Evolutionary conservation across 2,113 vertebrate species (phyloP).

Genomic region (Onychostoma macrolepis): DNA sequence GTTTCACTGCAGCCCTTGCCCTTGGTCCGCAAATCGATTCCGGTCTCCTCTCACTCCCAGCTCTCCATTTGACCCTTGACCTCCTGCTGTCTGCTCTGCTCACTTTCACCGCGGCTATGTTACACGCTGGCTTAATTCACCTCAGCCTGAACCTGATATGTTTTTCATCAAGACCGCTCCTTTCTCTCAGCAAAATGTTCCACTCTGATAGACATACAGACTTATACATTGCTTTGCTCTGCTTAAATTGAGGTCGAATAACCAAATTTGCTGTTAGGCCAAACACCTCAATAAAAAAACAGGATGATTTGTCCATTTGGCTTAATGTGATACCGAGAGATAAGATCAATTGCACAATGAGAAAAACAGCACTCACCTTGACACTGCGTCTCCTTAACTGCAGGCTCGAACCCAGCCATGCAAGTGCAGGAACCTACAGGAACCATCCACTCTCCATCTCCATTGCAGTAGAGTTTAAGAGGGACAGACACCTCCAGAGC

Average conservation of each 20-base stretch:
- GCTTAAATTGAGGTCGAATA: constrained; percentile 61
- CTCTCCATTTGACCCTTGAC: constrained; percentile 48
- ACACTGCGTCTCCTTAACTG: constrained; percentile 91
- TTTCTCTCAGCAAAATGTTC: constrained; percentile 50
- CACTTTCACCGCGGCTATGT: constrained; percentile 66
- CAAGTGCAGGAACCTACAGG: constrained; percentile 95
- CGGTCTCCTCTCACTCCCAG: constrained; percentile 55
- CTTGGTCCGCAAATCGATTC: constrained; percentile 63
- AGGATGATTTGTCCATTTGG: neutral
- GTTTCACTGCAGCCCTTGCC: constrained; percentile 40
- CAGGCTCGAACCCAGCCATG: constrained; percentile 86
- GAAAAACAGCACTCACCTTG: constrained; percentile 79
- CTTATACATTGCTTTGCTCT: constrained; percentile 67
- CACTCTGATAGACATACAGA: constrained; percentile 12
- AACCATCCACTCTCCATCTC: constrained; percentile 98
- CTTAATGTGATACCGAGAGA: neutral
- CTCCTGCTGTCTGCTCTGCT: constrained; percentile 45
- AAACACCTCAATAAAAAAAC: constrained; percentile 13
- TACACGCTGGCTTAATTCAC: constrained; percentile 71
- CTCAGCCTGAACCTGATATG: constrained; percentile 67
- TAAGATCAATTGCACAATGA: constrained; percentile 20
- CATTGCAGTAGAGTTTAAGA: constrained; percentile 96
- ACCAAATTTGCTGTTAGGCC: constrained; percentile 42
- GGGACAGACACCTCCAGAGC: constrained; percentile 94
- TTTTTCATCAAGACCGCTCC: constrained; percentile 69